phyloP scores from a whole-genome alignment of 2,797 vertebrate genomes.

The Scarus forsteni region DNA sequence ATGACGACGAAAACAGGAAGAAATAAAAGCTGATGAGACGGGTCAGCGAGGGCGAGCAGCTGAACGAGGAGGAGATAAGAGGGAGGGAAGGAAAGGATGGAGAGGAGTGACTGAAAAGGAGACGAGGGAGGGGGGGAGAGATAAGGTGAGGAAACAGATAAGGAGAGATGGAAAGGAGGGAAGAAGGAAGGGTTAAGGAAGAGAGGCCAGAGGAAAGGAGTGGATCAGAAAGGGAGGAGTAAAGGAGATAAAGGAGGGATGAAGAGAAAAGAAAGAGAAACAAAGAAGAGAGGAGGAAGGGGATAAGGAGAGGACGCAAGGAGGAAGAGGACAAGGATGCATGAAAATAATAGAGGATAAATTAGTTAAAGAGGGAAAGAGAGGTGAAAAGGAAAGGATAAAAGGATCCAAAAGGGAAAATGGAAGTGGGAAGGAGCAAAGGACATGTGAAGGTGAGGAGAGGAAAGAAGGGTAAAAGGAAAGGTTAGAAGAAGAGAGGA shows the following conservation, averaged over 20 bases:
- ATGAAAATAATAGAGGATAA: too few relatives aligned
- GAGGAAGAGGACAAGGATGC: too few relatives aligned
- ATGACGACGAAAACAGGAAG: constrained; percentile 50
- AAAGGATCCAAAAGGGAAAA: too few relatives aligned
- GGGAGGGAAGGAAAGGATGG: neutral
- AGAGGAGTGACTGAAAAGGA: neutral
- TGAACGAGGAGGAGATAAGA: neutral
- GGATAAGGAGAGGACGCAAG: neutral
- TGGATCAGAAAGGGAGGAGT: neutral
- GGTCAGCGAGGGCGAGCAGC: constrained; percentile 42
- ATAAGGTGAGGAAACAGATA: too few relatives aligned
- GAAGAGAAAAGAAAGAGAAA: neutral
- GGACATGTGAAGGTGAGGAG: too few relatives aligned
- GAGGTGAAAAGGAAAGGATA: too few relatives aligned
- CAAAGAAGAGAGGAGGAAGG: neutral
- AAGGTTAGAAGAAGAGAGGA: too few relatives aligned
- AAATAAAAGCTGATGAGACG: constrained; percentile 15
- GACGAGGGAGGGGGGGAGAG: constrained; percentile 38
- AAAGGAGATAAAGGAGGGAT: neutral
- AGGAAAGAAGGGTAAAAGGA: too few relatives aligned
- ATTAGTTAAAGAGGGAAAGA: too few relatives aligned
- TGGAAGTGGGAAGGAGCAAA: too few relatives aligned
- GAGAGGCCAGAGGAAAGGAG: too few relatives aligned
- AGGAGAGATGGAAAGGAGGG: too few relatives aligned
- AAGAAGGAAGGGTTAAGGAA: neutral